Percentiles rank a stretch among this genome's conserved stretches.
Evolutionary conservation across 2,797 vertebrate species (phyloP).

Genomic region (Smutsia gigantea): DNA sequence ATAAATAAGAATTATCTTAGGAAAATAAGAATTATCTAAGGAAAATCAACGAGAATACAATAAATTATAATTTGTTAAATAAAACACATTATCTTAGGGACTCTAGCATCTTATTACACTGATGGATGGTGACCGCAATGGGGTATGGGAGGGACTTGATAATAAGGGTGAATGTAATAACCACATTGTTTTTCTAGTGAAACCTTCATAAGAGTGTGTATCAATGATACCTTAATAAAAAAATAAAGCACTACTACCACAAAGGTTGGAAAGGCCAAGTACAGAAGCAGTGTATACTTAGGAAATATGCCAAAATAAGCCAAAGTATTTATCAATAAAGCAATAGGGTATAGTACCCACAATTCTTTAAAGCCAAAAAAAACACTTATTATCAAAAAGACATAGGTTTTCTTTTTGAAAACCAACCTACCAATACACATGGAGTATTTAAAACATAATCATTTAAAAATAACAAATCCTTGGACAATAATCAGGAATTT

Average conservation of each 20-base stretch:
- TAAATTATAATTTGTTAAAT: not conserved
- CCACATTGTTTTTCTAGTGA: too few relatives aligned
- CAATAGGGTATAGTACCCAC: not conserved
- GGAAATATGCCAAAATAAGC: not conserved
- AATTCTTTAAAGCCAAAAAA: not conserved
- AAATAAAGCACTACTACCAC: not conserved
- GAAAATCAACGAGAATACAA: not conserved
- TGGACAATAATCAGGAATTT: not conserved
- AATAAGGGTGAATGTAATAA: too few relatives aligned
- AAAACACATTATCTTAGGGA: too few relatives aligned
- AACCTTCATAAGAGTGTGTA: too few relatives aligned
- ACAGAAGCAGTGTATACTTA: not conserved
- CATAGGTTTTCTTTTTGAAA: not conserved
- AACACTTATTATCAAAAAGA: not conserved
- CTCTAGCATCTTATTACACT: too few relatives aligned
- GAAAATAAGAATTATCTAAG: not conserved
- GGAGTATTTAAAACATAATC: not conserved
- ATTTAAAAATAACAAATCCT: not conserved
- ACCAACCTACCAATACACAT: not conserved
- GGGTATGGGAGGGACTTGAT: too few relatives aligned
- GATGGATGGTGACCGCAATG: too few relatives aligned
- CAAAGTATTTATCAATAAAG: not conserved
- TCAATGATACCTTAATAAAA: too few relatives aligned
- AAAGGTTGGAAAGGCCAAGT: not conserved
- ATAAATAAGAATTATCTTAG: not conserved